These are phyloP conservation scores for Phalanger gymnotis DNA, from an alignment of 2,797 vertebrate species.

Conservation along the genomic window DNA sequence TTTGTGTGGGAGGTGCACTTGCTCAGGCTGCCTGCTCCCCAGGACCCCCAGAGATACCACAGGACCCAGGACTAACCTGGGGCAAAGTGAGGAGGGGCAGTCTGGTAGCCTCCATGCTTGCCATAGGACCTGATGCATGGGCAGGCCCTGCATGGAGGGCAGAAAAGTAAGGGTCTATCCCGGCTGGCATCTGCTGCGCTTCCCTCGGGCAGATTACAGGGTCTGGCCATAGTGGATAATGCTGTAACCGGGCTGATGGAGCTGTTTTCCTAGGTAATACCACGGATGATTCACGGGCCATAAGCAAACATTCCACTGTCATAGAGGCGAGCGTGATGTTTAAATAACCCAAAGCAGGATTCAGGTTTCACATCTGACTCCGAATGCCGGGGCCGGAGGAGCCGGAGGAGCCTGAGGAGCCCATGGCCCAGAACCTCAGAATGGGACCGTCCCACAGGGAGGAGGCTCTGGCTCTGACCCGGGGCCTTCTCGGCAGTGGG, in stretches of 20 bases:
- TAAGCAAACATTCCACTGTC: conserved; percentile 40
- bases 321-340: neutral
- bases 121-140: conserved; percentile 59
- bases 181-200: conserved; percentile 61
- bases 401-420: neutral
- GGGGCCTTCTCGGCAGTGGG: neutral
- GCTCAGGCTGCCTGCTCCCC: too few relatives aligned
- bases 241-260: conserved; percentile 61
- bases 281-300: conserved; percentile 36
- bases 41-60: neutral
- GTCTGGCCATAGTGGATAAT: conserved; percentile 51
- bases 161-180: conserved; percentile 51
- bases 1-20: neutral
- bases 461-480: fast-evolving
- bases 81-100: neutral
- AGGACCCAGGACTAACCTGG: neutral
- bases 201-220: conserved; percentile 59
- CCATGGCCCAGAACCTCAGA: neutral
- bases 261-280: conserved; percentile 59
- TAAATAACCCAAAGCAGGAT: conserved; percentile 17
- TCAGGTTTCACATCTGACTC: conserved; percentile 44
- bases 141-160: neutral
- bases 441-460: neutral
- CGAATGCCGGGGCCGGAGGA: conserved; percentile 14
- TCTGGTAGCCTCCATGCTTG: neutral